Evolutionary conservation across 2,888 invertebrate genomes (phyloP).

Genomic region (Hyposoter dolosus): DNA sequence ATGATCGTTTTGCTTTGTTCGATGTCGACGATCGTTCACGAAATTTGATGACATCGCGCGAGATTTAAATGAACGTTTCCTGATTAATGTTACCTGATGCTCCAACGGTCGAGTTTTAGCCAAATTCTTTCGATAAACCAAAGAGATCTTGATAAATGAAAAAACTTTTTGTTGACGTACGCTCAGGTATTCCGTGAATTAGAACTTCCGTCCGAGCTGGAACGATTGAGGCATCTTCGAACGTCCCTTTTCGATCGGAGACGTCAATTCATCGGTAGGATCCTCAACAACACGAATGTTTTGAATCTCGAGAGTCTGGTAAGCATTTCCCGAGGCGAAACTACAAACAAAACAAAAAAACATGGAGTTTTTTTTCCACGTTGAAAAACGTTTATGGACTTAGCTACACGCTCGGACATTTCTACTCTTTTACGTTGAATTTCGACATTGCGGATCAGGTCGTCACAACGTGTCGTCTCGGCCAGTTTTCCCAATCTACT

Average conservation of each 20-base stretch:
- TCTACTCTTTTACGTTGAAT: too few relatives aligned
- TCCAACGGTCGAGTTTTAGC: neutral
- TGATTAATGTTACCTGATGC: too few relatives aligned
- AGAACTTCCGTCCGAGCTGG: conserved; percentile 92
- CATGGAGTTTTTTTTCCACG: neutral
- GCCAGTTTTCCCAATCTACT: neutral
- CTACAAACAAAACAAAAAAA: neutral
- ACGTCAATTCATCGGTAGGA: conserved; percentile 87
- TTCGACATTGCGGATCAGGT: neutral
- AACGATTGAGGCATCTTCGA: conserved; percentile 86
- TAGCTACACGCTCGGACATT: too few relatives aligned
- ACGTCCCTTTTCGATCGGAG: conserved; percentile 86
- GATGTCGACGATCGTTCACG: too few relatives aligned
- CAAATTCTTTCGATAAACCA: neutral
- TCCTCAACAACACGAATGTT: conserved; percentile 87
- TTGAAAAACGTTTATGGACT: neutral
- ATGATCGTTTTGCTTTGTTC: too few relatives aligned
- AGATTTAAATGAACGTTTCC: too few relatives aligned
- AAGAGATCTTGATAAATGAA: neutral
- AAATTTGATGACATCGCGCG: too few relatives aligned
- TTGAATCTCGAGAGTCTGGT: conserved; percentile 87
- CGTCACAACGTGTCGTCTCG: neutral
- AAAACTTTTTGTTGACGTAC: neutral
- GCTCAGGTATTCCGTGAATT: conserved; percentile 91
- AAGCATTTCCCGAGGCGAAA: conserved; percentile 52